These are phyloP conservation scores for Nemapogon koenigi DNA, from an alignment of 2,888 invertebrate genomes.

Conservation along the genomic window DNA sequence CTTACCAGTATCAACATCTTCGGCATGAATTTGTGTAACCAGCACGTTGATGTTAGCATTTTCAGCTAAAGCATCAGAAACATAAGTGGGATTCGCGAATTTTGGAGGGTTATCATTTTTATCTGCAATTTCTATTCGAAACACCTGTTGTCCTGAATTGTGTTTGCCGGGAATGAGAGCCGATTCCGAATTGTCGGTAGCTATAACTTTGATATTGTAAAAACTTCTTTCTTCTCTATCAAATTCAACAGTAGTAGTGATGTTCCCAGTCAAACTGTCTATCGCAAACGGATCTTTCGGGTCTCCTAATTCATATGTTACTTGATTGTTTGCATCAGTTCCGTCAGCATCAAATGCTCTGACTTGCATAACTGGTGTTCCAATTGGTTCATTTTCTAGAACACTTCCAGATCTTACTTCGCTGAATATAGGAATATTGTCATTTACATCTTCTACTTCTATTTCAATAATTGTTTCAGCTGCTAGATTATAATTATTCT, in stretches of 20 bases:
- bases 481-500: slow-evolving; percentile 81
- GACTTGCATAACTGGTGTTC: slow-evolving; percentile 87
- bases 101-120: slow-evolving; percentile 95
- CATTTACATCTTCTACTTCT: slow-evolving; percentile 86
- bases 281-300: slow-evolving; percentile 81
- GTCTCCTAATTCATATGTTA: slow-evolving; percentile 77
- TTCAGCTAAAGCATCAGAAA: slow-evolving; percentile 79
- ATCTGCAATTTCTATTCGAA: slow-evolving; percentile 91
- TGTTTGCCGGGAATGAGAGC: slow-evolving; percentile 70
- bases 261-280: slow-evolving; percentile 85
- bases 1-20: slow-evolving; percentile 82
- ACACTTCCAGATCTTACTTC: slow-evolving; percentile 83
- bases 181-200: slow-evolving; percentile 89
- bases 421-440: slow-evolving; percentile 87
- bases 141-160: slow-evolving; percentile 80
- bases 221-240: slow-evolving; percentile 86
- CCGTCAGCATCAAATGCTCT: slow-evolving; percentile 88
- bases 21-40: slow-evolving; percentile 87
- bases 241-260: slow-evolving; percentile 81
- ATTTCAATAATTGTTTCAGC: slow-evolving; percentile 82
- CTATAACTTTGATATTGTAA: slow-evolving; percentile 90
- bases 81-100: slow-evolving; percentile 79
- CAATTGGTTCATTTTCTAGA: slow-evolving; percentile 82
- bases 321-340: slow-evolving; percentile 82
- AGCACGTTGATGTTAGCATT: slow-evolving; percentile 83